A percentile compares a stretch with the other conserved stretches of the same genome.
Conservation (phyloP, 1,140 invertebrate species). For the Globodera rostochiensis region DNA sequence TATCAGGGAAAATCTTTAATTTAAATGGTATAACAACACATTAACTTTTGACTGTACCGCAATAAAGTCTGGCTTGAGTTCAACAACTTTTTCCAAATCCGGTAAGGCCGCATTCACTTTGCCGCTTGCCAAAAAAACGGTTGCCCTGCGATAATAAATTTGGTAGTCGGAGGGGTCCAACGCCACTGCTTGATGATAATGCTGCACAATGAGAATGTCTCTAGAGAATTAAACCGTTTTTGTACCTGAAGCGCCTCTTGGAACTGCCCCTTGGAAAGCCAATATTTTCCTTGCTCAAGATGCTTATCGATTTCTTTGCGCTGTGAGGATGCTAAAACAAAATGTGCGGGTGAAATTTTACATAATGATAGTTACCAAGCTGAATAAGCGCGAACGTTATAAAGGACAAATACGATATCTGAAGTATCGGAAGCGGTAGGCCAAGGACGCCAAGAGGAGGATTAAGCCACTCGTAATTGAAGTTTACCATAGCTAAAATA, state of each 20-base stretch:
- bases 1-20: slow-evolving; percentile 31
- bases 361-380: slow-evolving; percentile 17
- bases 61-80: slow-evolving; percentile 90
- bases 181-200: slow-evolving; percentile 97
- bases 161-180: slow-evolving; percentile 93
- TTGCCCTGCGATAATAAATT: slow-evolving; percentile 81
- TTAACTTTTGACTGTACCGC: slow-evolving; percentile 68
- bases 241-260: slow-evolving; percentile 85
- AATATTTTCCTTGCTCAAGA: slow-evolving; percentile 45
- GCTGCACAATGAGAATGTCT: slow-evolving; percentile 62
- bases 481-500: slow-evolving; percentile 7
- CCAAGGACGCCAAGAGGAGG: slow-evolving; percentile 15
- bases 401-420: slow-evolving; percentile 24
- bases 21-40: too few relatives aligned
- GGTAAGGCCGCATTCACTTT: slow-evolving; percentile 90
- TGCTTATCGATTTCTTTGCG: slow-evolving; percentile 44
- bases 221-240: neutral
- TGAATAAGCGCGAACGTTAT: slow-evolving; percentile 24
- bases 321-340: slow-evolving; percentile 11
- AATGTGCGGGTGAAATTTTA: neutral
- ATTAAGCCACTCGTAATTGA: slow-evolving; percentile 21
- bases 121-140: slow-evolving; percentile 74
- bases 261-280: slow-evolving; percentile 75
- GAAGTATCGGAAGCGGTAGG: slow-evolving; percentile 15
- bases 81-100: slow-evolving; percentile 87